A percentile compares a stretch with the other conserved stretches of the same genome.
These are phyloP conservation scores for Phrynocephalus forsythii DNA, from an alignment of 2,797 vertebrate genomes.

Conservation along the genomic window DNA sequence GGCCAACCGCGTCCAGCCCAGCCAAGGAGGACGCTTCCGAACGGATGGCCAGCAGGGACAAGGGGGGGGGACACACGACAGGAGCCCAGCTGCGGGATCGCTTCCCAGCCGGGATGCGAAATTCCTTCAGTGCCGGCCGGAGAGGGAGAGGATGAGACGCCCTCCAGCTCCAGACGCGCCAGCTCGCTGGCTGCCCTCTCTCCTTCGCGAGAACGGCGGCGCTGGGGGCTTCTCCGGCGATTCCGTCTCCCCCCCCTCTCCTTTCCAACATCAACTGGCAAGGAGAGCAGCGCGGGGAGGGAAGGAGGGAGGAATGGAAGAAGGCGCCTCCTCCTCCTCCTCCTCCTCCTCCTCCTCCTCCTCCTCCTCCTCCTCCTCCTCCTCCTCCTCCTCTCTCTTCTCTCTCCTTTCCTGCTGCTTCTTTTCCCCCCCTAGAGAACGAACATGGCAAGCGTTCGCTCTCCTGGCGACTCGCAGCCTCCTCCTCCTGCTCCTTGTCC, in stretches of 20 bases:
- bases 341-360: too few relatives aligned
- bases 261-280: not conserved
- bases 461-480: not conserved
- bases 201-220: not conserved
- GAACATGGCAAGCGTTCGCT: not conserved
- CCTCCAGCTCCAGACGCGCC: not conserved
- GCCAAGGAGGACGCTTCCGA: not conserved
- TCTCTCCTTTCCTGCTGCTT: not conserved
- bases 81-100: not conserved
- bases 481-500: not conserved
- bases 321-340: slow-evolving; percentile 2
- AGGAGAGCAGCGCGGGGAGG: not conserved
- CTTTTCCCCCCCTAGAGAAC: not conserved
- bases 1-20: not conserved
- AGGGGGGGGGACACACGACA: not conserved
- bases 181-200: not conserved
- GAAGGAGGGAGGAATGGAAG: not conserved
- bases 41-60: not conserved
- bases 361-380: too few relatives aligned
- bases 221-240: not conserved
- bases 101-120: not conserved
- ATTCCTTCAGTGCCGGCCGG: slow-evolving; percentile 25
- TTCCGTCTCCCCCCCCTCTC: not conserved
- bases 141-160: not conserved
- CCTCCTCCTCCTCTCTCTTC: not conserved